Evolutionary conservation across 2,113 vertebrate genomes (phyloP), one percentile per base, ranked within the genome.

Genomic region (Lampris megalopsis): DNA sequence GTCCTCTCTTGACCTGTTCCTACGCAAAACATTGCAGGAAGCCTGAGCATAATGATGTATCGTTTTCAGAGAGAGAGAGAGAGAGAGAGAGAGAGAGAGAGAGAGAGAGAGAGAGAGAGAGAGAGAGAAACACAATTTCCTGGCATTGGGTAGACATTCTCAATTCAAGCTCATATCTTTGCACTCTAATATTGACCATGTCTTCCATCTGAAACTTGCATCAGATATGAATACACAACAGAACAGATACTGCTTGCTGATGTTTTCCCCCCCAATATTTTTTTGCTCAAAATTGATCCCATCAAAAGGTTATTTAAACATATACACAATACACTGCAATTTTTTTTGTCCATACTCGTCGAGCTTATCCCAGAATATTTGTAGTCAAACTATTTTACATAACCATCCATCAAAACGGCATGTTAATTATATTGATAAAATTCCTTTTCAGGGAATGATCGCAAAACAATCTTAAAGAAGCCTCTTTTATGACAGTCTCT

Each of bases 121-220:
- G 24, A 24, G 24, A 24, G 24, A 24, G 24, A 41, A 24, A 64
- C 53, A 66, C 45, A 81, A 79, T 86, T 71, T 88, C 80, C 80
- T 80, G 71, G 35, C 63, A 71, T 83, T 66, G 74, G 0, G 40
- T 24, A 61, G 57, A 35, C 62, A 56, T 3, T 37, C 5, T 40
- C 11, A n/a, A 52, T 69, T 65, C 41, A 36, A 8, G 4, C 2
- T n/a, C 13, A 2, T 56, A 61, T 36, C 62, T 71, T 38, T 64
- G 37, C 67, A 66, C 62, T 58, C 74, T 52, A 37, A 56, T 86
- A 73, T 48, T 65, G 50, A 66, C 59, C 43, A n/a, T 77, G 62
- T 62, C 45, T 5, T 24, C 11, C 24, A 24, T 24, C 24, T 24
- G 58, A 49, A 72, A 45, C 4, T 5, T 45, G 7, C 61, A 78